These are phyloP conservation scores for Mohoua ochrocephala DNA, from an alignment of 2,113 vertebrate genomes.

Conservation along the genomic window DNA sequence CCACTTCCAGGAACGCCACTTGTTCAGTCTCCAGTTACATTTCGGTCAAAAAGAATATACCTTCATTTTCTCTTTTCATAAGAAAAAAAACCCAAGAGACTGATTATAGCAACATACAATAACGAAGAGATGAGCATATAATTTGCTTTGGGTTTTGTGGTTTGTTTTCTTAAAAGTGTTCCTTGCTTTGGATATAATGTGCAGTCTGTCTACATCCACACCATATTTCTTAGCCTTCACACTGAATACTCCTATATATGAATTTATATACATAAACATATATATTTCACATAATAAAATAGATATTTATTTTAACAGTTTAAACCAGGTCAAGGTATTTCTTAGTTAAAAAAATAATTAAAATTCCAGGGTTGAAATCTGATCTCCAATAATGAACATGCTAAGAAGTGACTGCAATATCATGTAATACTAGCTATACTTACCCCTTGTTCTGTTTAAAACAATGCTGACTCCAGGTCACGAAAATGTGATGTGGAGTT, in stretches of 20 bases:
- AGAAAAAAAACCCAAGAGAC: not conserved
- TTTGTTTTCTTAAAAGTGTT: not conserved
- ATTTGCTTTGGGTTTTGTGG: not conserved
- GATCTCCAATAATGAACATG: not conserved
- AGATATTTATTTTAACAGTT: not conserved
- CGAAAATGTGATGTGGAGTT: not conserved
- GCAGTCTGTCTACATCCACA: not conserved
- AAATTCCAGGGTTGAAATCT: not conserved
- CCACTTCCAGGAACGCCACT: not conserved
- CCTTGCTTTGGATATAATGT: not conserved
- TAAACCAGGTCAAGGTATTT: not conserved
- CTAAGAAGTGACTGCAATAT: not conserved
- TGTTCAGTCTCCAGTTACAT: not conserved
- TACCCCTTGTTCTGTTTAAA: not conserved
- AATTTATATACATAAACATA: not conserved
- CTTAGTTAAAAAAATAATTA: not conserved
- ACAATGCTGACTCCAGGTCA: not conserved
- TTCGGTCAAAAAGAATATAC: not conserved
- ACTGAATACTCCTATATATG: too few relatives aligned
- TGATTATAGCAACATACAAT: not conserved
- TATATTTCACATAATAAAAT: not conserved
- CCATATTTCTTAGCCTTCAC: not conserved
- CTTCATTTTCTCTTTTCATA: not conserved
- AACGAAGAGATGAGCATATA: not conserved
- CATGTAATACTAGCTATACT: not conserved